Percentiles rank a stretch among this genome's conserved stretches.
phyloP scores from a whole-genome alignment of 2,888 invertebrate genomes.

The Dione juno region DNA sequence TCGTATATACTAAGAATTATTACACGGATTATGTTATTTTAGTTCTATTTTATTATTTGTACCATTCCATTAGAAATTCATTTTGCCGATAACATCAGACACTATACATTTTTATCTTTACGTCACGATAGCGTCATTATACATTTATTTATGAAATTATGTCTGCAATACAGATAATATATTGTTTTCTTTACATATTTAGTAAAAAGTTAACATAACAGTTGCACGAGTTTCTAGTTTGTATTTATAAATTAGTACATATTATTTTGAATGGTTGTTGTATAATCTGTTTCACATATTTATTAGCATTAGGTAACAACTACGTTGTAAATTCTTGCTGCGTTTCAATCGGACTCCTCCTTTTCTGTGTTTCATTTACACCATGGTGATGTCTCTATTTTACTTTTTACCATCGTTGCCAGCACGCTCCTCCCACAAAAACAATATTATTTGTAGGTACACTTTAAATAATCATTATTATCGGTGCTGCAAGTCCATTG shows the following conservation, averaged over 20 bases:
- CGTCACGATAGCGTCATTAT: neutral
- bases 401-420: constrained; percentile 24
- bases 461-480: constrained; percentile 24
- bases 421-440: constrained; percentile 31
- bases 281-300: neutral
- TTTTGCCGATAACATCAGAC: neutral
- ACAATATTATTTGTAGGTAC: constrained; percentile 20
- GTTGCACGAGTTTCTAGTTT: neutral
- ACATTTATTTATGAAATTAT: neutral
- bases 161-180: neutral
- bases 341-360: constrained; percentile 38
- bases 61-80: neutral
- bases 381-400: constrained; percentile 41
- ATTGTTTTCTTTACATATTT: neutral
- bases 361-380: constrained; percentile 40
- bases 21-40: neutral
- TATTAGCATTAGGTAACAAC: neutral
- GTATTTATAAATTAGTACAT: neutral
- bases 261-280: neutral
- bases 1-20: neutral
- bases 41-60: neutral
- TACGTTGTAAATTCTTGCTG: neutral
- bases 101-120: neutral
- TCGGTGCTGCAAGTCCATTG: constrained; percentile 23
- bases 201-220: too few species aligned